phyloP scores from a whole-genome alignment of 2,113 vertebrate species.

The Baryphthengus martii region DNA sequence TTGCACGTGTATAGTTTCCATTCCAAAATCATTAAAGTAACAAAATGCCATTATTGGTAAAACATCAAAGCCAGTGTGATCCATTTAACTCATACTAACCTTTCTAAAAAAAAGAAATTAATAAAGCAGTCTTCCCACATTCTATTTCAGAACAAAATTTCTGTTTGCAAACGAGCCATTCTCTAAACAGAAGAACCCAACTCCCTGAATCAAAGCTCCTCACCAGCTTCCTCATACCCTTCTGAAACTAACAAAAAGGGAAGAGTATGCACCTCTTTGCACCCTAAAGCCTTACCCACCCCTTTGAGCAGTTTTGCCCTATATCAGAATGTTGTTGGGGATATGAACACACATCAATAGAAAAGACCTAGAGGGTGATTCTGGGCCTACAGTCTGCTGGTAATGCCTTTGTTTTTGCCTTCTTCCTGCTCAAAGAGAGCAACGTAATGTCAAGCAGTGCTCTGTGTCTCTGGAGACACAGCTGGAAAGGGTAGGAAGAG shows the following conservation, averaged over 20 bases:
- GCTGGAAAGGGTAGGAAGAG: neutral
- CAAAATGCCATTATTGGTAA: neutral
- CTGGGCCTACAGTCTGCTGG: neutral
- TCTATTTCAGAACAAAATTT: neutral
- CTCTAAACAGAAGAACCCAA: neutral
- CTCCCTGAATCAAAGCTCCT: neutral
- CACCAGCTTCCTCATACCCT: neutral
- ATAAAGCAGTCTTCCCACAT: neutral
- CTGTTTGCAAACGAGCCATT: neutral
- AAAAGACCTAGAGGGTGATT: neutral
- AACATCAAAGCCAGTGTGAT: neutral
- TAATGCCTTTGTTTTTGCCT: neutral
- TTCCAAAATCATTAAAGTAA: neutral
- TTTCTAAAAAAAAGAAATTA: neutral
- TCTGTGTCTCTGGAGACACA: neutral
- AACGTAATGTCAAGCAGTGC: accelerated
- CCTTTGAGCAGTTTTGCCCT: neutral
- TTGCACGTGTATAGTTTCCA: neutral
- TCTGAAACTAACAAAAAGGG: neutral
- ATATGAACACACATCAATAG: neutral
- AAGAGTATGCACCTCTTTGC: neutral
- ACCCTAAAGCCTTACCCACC: neutral
- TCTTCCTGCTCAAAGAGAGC: neutral
- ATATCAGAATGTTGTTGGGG: neutral
- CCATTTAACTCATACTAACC: neutral